A percentile compares a stretch with the other conserved stretches of the same genome.
phyloP scores from a whole-genome alignment of 2,888 invertebrate species.

The Seladonia tumulorum region DNA sequence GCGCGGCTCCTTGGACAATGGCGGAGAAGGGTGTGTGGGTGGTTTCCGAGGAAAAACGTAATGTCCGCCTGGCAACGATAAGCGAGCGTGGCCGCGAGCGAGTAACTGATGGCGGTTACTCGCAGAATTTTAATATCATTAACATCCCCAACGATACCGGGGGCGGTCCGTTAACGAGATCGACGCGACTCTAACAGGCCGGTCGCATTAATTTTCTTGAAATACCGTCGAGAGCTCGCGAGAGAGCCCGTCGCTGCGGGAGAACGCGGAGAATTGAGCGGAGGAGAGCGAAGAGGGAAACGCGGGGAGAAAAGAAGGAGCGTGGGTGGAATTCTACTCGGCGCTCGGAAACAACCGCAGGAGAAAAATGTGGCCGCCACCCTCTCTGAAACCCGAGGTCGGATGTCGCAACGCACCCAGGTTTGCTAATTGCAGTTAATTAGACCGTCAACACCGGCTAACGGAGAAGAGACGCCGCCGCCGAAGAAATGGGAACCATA shows the following conservation, averaged over 20 bases:
- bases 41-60: not conserved
- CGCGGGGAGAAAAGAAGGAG: not conserved
- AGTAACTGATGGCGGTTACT: constrained; percentile 43
- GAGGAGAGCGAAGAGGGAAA: not conserved
- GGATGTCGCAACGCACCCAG: constrained; percentile 18
- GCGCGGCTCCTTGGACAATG: not conserved
- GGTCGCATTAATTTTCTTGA: constrained; percentile 63
- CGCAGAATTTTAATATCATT: constrained; percentile 67
- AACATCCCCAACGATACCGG: constrained; percentile 51
- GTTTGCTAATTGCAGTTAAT: constrained; percentile 73
- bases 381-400: constrained; percentile 33
- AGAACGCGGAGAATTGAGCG: constrained; percentile 1
- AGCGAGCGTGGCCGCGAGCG: constrained; percentile 8
- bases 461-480: constrained; percentile 45
- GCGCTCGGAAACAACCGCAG: not conserved
- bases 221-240: constrained; percentile 21
- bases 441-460: constrained; percentile 70
- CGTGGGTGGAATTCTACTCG: not conserved
- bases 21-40: not conserved
- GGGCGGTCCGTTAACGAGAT: constrained; percentile 55
- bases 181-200: constrained; percentile 19
- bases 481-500: constrained; percentile 29
- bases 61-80: constrained; percentile 1
- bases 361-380: constrained; percentile 8
- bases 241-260: constrained; percentile 6